These are phyloP conservation scores for Dolichoris vasculosae DNA, from an alignment of 1,140 invertebrate species.

Conservation along the genomic window DNA sequence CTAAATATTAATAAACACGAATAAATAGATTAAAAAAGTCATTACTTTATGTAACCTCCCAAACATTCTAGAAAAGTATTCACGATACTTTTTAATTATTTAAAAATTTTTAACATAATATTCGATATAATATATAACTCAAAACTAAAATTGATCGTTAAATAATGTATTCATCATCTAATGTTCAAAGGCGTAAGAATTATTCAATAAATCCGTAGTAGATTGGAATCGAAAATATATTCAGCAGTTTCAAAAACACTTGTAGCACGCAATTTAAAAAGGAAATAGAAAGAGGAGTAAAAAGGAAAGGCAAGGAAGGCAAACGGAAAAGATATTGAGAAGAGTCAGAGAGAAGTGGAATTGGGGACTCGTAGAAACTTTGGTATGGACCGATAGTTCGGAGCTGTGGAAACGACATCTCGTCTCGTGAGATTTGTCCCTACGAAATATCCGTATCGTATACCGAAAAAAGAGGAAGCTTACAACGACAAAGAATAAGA, in stretches of 20 bases:
- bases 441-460: conserved; percentile 28
- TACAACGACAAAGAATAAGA: neutral
- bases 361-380: conserved; percentile 50
- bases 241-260: neutral
- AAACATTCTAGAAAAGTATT: too few species aligned
- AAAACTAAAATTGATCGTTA: neutral
- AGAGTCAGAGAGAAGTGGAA: neutral
- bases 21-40: too few species aligned
- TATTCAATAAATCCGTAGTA: neutral
- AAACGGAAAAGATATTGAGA: neutral
- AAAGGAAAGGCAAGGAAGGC: neutral
- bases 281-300: neutral
- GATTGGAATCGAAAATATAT: neutral
- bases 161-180: neutral
- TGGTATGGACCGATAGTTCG: conserved; percentile 55
- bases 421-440: conserved; percentile 55
- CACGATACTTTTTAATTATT: too few species aligned
- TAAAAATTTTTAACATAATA: too few species aligned
- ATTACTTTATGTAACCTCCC: too few species aligned
- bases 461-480: neutral
- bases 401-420: conserved; percentile 57
- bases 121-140: too few species aligned
- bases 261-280: neutral
- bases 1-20: too few species aligned
- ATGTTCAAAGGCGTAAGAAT: neutral